A percentile compares a stretch with the other conserved stretches of the same genome.
Conservation (phyloP, 2,113 vertebrate species). For the Lagenorhynchus albirostris region DNA sequence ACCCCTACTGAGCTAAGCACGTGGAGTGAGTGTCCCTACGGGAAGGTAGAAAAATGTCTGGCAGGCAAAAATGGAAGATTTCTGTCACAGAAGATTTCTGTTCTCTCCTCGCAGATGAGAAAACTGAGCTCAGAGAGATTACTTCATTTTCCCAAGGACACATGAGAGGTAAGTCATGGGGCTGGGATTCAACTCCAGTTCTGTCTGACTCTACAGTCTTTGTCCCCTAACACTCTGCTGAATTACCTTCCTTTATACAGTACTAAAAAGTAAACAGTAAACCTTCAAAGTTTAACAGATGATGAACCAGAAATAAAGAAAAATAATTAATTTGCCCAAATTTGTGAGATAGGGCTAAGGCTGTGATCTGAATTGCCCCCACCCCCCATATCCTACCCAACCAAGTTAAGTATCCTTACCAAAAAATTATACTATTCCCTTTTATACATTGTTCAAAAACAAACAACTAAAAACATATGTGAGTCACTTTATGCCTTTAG, state of each 20-base stretch:
- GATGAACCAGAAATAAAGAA: not conserved
- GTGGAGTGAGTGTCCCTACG: not conserved
- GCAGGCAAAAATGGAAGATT: not conserved
- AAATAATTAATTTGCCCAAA: not conserved
- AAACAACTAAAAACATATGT: not conserved
- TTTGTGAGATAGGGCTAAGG: not conserved
- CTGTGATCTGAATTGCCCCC: not conserved
- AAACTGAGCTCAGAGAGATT: not conserved
- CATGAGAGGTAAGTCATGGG: not conserved
- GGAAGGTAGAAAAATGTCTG: not conserved
- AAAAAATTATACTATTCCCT: not conserved
- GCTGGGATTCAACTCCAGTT: not conserved
- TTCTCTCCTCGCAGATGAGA: not conserved
- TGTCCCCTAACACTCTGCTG: not conserved
- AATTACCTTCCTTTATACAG: not conserved
- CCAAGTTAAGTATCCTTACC: not conserved
- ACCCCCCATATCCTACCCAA: not conserved
- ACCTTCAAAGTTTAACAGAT: not conserved
- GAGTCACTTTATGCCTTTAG: not conserved
- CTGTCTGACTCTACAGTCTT: not conserved
- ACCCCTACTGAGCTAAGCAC: not conserved
- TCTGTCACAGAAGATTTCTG: not conserved
- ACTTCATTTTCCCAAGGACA: conserved; percentile 15
- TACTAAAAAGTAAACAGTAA: not conserved
- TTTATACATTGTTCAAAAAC: conserved; percentile 5